Base-by-base conservation (phyloP, 2,113 vertebrate species). In the Elanus axillaris region DNA sequence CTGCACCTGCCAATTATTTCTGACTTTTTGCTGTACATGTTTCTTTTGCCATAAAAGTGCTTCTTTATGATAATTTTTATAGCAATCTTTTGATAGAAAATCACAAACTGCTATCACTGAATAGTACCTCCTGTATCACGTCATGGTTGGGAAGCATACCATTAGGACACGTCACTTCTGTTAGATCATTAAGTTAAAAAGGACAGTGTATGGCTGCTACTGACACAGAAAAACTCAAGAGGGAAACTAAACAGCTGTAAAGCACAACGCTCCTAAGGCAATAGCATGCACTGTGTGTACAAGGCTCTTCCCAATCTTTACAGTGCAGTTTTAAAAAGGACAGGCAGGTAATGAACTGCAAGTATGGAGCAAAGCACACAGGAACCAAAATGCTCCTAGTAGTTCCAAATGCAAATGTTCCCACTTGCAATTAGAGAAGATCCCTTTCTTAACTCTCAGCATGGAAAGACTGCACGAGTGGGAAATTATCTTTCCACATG, bases 401-500 rank as follows among this genome's bases (percentile, higher is more conserved):
- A 34, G 27, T 45, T 88, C 74, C 85, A 50, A 67, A 91, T 21
- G 34, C 77, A 89, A 71, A 50, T 2, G 3, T 66, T 88, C 45
- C 85, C 62, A 40, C 55, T 68, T 42, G 45, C 64, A 73, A 36
- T 48, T 31, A 93, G 22, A 91, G 47, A 76, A 53, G 34, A 64
- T 64, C 19, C 21, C 40, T n/a, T 68, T 71, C 75, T 77, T 55
- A 77, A 55, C 52, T 77, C 45, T 73, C 53, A 85, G 62, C 78
- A 69, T 6, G 85, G 82, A 94, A 96, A 79, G 12, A 66, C 17
- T 60, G 69, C 79, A 31, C 3, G 10, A 92, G 82, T 29, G 86
- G 95, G 95, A 96, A 95, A 94, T 58, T 80, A 67, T 85, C 58
- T 80, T 96, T 95, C 86, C 91, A 64, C 55, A n/a, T 26, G 47